Evolutionary conservation across 2,888 invertebrate genomes (phyloP).

Genomic region (Apomyelois bistriatella): DNA sequence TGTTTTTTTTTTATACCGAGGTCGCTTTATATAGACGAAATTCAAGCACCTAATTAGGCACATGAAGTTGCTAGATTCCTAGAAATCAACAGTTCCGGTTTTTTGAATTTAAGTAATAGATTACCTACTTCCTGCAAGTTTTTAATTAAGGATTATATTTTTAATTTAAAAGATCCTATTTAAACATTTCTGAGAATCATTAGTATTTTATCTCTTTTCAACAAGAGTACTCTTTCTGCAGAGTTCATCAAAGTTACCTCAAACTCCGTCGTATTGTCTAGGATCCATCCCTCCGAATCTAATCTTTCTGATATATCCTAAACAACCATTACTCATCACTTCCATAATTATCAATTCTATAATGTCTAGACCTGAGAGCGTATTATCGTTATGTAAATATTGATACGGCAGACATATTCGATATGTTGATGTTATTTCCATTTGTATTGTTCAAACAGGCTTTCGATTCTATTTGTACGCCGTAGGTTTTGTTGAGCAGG

Average conservation of each 20-base stretch:
- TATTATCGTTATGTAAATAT: slow-evolving; percentile 6
- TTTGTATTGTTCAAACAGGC: slow-evolving; percentile 8
- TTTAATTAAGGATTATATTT: no score
- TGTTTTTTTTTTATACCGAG: not conserved
- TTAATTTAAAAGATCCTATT: no score
- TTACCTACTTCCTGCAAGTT: no score
- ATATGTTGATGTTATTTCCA: slow-evolving; percentile 10
- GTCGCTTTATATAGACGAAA: not conserved
- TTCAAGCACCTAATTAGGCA: not conserved
- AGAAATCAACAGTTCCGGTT: not conserved
- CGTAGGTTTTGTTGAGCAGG: not conserved
- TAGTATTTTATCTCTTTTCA: no score
- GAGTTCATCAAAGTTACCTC: not conserved
- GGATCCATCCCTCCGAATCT: not conserved
- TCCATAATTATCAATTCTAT: not conserved
- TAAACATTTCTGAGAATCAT: no score
- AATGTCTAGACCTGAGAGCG: not conserved
- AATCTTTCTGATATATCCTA: not conserved
- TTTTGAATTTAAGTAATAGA: not conserved
- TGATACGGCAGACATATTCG: slow-evolving; percentile 1
- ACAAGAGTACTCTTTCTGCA: not conserved
- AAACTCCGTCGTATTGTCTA: not conserved
- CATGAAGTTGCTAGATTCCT: not conserved
- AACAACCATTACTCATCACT: not conserved
- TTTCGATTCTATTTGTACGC: not conserved